Evolutionary conservation across 2,888 invertebrate genomes (phyloP).

Genomic region (Tetropium fuscum): DNA sequence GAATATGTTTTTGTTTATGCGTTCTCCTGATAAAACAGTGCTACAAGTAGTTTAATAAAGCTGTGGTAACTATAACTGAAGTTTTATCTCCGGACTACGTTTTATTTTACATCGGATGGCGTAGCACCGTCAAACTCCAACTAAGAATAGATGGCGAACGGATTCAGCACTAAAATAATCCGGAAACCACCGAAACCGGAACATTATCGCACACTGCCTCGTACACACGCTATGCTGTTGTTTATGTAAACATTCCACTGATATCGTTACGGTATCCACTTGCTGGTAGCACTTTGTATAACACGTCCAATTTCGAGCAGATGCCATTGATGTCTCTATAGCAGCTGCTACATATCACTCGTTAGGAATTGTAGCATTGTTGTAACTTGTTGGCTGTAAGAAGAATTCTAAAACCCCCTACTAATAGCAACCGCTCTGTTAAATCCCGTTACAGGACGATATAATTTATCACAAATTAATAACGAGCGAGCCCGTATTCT

Average conservation of each 20-base stretch:
- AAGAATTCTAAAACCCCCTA: slow-evolving; percentile 3
- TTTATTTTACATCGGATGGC: no score
- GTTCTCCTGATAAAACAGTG: no score
- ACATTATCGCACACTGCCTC: slow-evolving; percentile 5
- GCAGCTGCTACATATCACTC: slow-evolving; percentile 5
- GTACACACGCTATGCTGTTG: not conserved
- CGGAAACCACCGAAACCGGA: slow-evolving; percentile 19
- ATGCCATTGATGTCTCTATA: slow-evolving; percentile 17
- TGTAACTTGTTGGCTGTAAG: slow-evolving; percentile 7
- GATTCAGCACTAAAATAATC: slow-evolving; percentile 21
- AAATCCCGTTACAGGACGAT: not conserved
- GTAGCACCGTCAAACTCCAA: no score
- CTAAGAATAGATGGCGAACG: slow-evolving; percentile 8
- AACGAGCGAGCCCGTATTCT: not conserved
- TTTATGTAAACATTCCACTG: slow-evolving; percentile 14
- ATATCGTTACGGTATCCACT: slow-evolving; percentile 1
- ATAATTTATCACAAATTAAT: slow-evolving; percentile 4
- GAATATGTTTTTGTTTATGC: no score
- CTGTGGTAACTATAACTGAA: no score
- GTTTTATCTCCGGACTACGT: no score
- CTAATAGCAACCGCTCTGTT: not conserved
- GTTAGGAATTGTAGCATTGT: not conserved
- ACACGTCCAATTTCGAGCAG: slow-evolving; percentile 13
- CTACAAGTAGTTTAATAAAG: no score
- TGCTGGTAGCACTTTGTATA: slow-evolving; percentile 18